Evolutionary conservation across 2,113 vertebrate genomes (phyloP), one percentile per base, ranked within the genome.

Genomic region (Ailurus styani): DNA sequence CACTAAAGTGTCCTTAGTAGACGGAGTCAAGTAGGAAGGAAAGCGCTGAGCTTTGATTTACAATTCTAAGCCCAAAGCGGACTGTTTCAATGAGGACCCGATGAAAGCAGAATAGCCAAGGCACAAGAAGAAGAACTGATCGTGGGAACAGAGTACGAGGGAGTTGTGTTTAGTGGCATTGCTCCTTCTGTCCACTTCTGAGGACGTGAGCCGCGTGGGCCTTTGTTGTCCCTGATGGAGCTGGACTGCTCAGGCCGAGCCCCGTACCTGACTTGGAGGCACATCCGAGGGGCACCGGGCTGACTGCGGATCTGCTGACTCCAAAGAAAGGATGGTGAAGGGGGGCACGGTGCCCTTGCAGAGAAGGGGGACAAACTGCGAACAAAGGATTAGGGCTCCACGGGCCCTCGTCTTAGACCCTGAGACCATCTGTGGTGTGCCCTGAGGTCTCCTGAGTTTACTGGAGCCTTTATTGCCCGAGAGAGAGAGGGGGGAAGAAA

Each of bases 371-470:
- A 89, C 55, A 62, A 72, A 9, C 45, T 42, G 3, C 3, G 45
- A 31, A 9, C 70, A 54, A 14, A 77, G 90, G 83, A 52, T n/a
- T 64, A 89, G 78, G 57, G 13, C 85, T 90, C n/a, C 7, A 0
- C 10, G 9, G 47, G 47, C 5, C 1, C 57, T 42, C 10, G 4
- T 89, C 62, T 93, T 34, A 72, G 52, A 72, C 85, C 66, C 42
- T 0, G 12, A 54, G n/a, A 47, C 87, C 84, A 7, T 83, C 95
- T 81, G 31, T 89, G 82, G 78, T 95, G 95, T 93, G 57, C 60
- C 75, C 73, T 0, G 3, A 94, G 73, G 96, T 73, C 70, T 85
- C 75, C 97, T 83, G 85, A 94, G 93, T 93, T 95, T 93, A 82
- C 40, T 73, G 47, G 77, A 83, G 27, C 64, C 52, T 78, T 66